Evolutionary conservation across 1,140 invertebrate genomes (phyloP).

Genomic region (Drosophila lacteicornis): DNA sequence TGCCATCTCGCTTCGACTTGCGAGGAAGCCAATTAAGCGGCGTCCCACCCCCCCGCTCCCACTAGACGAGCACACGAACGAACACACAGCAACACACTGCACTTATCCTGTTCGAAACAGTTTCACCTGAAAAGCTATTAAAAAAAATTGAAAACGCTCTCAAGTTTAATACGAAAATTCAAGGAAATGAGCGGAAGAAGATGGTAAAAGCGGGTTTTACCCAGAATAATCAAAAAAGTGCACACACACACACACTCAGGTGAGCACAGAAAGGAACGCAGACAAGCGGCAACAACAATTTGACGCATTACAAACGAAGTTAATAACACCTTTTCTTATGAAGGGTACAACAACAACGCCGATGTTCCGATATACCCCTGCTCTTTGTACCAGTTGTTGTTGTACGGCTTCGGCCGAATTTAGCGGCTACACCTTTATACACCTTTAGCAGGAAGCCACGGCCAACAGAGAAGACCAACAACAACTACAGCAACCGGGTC

Average conservation of each 20-base stretch:
- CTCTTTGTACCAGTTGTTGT: slow-evolving; percentile 49
- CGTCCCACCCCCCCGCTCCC: slow-evolving; percentile 33
- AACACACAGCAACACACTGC: slow-evolving; percentile 4
- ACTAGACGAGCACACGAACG: background rate
- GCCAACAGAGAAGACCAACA: slow-evolving; percentile 20
- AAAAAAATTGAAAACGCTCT: slow-evolving; percentile 71
- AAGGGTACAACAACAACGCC: slow-evolving; percentile 62
- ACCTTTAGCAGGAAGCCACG: slow-evolving; percentile 55
- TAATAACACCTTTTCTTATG: slow-evolving; percentile 82
- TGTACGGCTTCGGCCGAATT: slow-evolving; percentile 77
- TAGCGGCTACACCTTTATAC: slow-evolving; percentile 59
- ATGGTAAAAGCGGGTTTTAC: slow-evolving; percentile 78
- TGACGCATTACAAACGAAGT: slow-evolving; percentile 70
- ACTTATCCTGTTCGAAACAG: slow-evolving; percentile 59
- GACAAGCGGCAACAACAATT: slow-evolving; percentile 56
- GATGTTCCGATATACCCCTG: slow-evolving; percentile 35
- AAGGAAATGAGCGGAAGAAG: slow-evolving; percentile 82
- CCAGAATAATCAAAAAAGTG: slow-evolving; percentile 77
- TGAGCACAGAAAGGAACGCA: slow-evolving; percentile 30
- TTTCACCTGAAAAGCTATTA: slow-evolving; percentile 82
- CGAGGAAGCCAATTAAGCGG: slow-evolving; percentile 61
- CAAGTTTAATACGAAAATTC: slow-evolving; percentile 80
- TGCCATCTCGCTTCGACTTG: slow-evolving; percentile 23
- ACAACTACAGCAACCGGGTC: slow-evolving; percentile 30
- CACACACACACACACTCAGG: slow-evolving; percentile 35